Evolutionary conservation across 1,140 invertebrate genomes (phyloP).

Genomic region (Lepidurus arcticus): DNA sequence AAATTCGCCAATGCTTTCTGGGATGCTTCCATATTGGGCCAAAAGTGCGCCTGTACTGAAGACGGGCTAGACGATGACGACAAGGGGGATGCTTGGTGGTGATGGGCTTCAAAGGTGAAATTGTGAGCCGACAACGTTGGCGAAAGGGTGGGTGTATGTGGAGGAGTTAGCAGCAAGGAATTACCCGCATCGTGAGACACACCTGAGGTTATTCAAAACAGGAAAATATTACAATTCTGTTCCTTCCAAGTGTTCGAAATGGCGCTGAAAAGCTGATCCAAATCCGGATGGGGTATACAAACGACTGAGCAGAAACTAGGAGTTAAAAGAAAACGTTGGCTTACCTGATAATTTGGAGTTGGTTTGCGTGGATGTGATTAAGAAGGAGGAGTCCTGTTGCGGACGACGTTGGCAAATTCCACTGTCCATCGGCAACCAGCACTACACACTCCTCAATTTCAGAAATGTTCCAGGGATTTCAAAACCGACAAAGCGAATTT

Average conservation of each 20-base stretch:
- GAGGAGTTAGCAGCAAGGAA: conserved; percentile 39
- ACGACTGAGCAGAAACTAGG: not conserved
- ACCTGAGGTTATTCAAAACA: not conserved
- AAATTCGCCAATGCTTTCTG: conserved; percentile 26
- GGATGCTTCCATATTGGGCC: conserved; percentile 30
- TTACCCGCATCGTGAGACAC: conserved; percentile 32
- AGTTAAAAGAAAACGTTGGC: not conserved
- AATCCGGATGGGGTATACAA: too few species aligned
- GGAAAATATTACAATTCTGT: not conserved
- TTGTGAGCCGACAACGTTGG: conserved; percentile 32
- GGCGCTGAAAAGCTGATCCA: too few species aligned
- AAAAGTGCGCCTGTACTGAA: not conserved
- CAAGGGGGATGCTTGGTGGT: not conserved
- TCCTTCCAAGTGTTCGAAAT: too few species aligned
- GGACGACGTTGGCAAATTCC: conserved; percentile 34
- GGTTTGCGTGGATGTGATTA: conserved; percentile 26
- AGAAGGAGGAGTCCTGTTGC: conserved; percentile 28
- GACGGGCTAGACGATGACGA: conserved; percentile 2
- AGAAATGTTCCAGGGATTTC: not conserved
- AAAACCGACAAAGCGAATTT: not conserved
- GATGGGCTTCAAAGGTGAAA: conserved; percentile 36
- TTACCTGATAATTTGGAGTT: not conserved
- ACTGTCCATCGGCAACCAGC: conserved; percentile 32
- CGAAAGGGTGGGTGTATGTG: conserved; percentile 39
- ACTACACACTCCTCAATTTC: not conserved